Base-by-base conservation (phyloP, 2,888 invertebrate species). In the Drosophila emarginata region DNA sequence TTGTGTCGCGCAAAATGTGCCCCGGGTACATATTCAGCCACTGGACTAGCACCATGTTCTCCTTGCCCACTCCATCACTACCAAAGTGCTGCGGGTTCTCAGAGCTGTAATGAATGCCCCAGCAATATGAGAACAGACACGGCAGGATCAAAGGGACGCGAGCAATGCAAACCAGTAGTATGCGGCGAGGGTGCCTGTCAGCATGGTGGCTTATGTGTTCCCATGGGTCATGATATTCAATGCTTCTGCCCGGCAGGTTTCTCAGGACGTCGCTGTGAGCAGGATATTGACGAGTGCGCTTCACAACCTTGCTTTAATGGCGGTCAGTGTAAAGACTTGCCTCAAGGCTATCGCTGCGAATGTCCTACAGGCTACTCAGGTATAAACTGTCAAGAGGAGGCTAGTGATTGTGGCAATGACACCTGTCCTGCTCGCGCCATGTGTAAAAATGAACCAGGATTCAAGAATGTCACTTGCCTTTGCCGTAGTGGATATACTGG, bases 401-500 rank as follows among this genome's bases (percentile, higher is more conserved):
- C 95, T 82, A 95, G 96, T 14, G 97, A 98, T 85, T 98, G 98
- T 89, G 93, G 93, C 78, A 96, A 96, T 89, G 96, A 97, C 72
- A 97, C 98, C 0, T 99, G 99, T 84, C 97, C 97, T 0, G 98
- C 98, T 89, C 93, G 98, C 87, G 98, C 98, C 3, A 98, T 98
- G 97, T 99, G 99, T 91, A 98, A 98, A 92, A 97, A 99, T 91
- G 97, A 96, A 91, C 98, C 96, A 18, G 97, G 96, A 67, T 95
- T 94, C 80, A 96, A 96, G 83, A 98, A 98, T 89, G 96, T 95
- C 87, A 97, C 97, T 1, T 99, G 99, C 89, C 93, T 99, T 9
- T 99, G 99, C 90, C 93, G 98, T 89, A 95, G 97, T 73, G 99
- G 99, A 60, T 99, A 98, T 89, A 97, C 98, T 15, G 99, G 99